These are phyloP conservation scores for Pygocentrus nattereri DNA, from an alignment of 2,797 vertebrate species.

Conservation along the genomic window DNA sequence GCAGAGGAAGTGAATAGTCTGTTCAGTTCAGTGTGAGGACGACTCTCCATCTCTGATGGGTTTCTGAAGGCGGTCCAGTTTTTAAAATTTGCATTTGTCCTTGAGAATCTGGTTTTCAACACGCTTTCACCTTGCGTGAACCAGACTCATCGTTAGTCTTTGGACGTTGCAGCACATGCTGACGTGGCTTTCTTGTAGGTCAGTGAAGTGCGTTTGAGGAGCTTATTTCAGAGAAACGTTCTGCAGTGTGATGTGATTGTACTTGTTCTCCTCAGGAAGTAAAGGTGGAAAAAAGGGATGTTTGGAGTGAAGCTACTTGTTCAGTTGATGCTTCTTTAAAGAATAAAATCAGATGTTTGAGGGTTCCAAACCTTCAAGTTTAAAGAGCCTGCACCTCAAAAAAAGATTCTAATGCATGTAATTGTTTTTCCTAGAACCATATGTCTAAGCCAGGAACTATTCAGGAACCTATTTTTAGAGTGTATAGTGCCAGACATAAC, in stretches of 20 bases:
- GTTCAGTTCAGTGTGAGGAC: not conserved
- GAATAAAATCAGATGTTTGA: too few relatives aligned
- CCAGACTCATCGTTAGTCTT: slow-evolving; percentile 21
- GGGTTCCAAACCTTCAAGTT: too few relatives aligned
- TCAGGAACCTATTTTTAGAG: not conserved
- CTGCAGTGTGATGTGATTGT: not conserved
- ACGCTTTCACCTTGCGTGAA: slow-evolving; percentile 16
- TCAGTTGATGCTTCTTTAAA: too few relatives aligned
- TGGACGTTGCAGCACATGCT: not conserved
- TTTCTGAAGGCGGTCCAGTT: slow-evolving; percentile 11
- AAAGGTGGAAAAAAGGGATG: too few relatives aligned
- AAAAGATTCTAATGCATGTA: too few relatives aligned
- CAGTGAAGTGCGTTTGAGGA: not conserved
- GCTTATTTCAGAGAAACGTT: not conserved
- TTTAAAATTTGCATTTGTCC: slow-evolving; percentile 2
- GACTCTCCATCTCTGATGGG: not conserved
- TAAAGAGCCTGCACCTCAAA: too few relatives aligned
- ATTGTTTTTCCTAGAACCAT: too few relatives aligned
- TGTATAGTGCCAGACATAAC: not conserved
- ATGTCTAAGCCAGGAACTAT: not conserved
- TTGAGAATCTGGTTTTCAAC: not conserved
- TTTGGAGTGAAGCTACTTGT: too few relatives aligned
- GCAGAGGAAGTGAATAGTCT: slow-evolving; percentile 8
- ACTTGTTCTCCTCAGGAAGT: not conserved
- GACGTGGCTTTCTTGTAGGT: not conserved